A percentile compares a stretch with the other conserved stretches of the same genome.
Evolutionary conservation across 1,140 invertebrate genomes (phyloP).

Genomic region (Diachasma alloeum): DNA sequence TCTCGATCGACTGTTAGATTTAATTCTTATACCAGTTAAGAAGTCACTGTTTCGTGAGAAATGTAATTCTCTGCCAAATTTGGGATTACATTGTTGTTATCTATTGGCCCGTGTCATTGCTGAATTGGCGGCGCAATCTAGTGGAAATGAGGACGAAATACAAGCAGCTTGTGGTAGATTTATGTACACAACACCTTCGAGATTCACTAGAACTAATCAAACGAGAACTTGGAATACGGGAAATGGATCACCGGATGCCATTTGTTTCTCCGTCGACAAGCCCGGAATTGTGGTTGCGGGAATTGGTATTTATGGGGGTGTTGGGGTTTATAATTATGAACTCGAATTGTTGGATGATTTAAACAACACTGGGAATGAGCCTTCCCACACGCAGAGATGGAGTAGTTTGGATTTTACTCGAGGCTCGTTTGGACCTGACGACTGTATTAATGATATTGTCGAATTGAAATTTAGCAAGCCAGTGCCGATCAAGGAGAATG

Average conservation of each 20-base stretch:
- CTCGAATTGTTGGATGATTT: constrained; percentile 89
- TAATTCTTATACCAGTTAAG: constrained; percentile 82
- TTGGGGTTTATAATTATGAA: constrained; percentile 88
- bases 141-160: constrained; percentile 73
- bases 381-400: constrained; percentile 75
- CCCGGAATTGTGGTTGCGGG: constrained; percentile 89
- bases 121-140: constrained; percentile 85
- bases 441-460: constrained; percentile 79
- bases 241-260: constrained; percentile 95
- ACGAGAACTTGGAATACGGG: constrained; percentile 95
- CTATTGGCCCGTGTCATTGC: constrained; percentile 85
- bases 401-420: constrained; percentile 76
- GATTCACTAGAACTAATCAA: constrained; percentile 89
- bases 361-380: constrained; percentile 63
- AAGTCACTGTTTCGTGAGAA: constrained; percentile 70
- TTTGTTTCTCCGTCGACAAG: constrained; percentile 93
- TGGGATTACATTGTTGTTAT: constrained; percentile 87
- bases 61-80: constrained; percentile 66
- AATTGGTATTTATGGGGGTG: constrained; percentile 87
- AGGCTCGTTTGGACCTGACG: constrained; percentile 80
- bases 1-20: constrained; percentile 80
- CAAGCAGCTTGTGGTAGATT: constrained; percentile 72
- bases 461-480: constrained; percentile 93
- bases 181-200: constrained; percentile 84
- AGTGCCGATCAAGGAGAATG: constrained; percentile 86